Evolutionary conservation across 2,797 vertebrate species (phyloP).

Genomic region (Mycteria americana): DNA sequence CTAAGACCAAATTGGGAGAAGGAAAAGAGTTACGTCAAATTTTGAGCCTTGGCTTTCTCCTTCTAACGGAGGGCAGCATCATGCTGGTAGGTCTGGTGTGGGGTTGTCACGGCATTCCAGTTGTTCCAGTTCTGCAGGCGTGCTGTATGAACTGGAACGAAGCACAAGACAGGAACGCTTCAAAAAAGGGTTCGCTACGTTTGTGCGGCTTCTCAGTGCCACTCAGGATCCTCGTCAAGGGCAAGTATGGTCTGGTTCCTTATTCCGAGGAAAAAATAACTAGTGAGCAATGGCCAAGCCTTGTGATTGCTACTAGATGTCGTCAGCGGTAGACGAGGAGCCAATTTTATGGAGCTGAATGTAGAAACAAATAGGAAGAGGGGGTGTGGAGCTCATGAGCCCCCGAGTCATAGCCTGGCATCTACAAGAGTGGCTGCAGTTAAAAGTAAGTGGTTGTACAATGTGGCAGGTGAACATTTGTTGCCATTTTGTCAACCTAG

Average conservation of each 20-base stretch:
- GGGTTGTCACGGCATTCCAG: background rate
- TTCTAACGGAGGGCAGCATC: rapidly evolving
- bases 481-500: background rate
- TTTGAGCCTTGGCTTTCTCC: background rate
- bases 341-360: background rate
- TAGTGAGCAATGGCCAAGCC: background rate
- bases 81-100: background rate
- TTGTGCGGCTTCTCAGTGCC: background rate
- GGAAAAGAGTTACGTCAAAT: background rate
- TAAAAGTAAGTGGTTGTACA: background rate
- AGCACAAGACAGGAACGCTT: background rate
- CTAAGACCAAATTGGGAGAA: background rate
- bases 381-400: background rate
- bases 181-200: background rate
- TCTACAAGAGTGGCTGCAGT: background rate
- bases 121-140: background rate
- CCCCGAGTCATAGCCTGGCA: slow-evolving; percentile 13
- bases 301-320: slow-evolving; percentile 1
- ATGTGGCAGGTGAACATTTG: background rate
- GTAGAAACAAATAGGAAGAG: background rate
- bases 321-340: background rate
- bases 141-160: background rate
- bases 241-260: background rate
- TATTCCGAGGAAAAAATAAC: background rate
- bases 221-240: background rate